Percentiles rank a stretch among this genome's conserved stretches.
phyloP scores from a whole-genome alignment of 1,140 invertebrate genomes.

The Drosophila ercepeae region DNA sequence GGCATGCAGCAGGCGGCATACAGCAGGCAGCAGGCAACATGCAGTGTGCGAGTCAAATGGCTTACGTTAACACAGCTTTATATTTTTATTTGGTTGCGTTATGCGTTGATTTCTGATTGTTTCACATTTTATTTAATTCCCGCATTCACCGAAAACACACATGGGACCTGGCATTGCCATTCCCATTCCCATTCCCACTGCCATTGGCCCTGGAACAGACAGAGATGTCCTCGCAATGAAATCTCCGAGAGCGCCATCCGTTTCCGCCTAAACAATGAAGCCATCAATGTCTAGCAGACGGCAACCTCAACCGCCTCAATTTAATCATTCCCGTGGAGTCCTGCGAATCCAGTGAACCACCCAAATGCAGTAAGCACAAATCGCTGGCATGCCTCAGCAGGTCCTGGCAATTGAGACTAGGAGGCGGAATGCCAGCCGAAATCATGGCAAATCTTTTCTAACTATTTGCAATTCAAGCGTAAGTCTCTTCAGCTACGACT shows the following conservation, averaged over 20 bases:
- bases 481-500: conserved; percentile 59
- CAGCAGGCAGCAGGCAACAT: neutral
- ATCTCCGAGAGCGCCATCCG: conserved; percentile 13
- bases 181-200: too few relatives aligned
- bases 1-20: neutral
- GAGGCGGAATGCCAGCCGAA: conserved; percentile 47
- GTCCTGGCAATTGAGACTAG: conserved; percentile 43
- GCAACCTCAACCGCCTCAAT: conserved; percentile 51
- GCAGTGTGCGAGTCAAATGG: conserved; percentile 50
- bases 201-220: conserved; percentile 8
- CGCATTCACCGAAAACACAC: neutral
- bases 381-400: conserved; percentile 63
- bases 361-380: conserved; percentile 79
- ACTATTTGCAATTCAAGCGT: conserved; percentile 82
- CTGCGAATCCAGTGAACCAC: conserved; percentile 39
- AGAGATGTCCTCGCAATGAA: conserved; percentile 17
- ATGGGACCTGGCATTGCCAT: neutral
- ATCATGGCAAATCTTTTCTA: conserved; percentile 80
- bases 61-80: conserved; percentile 67
- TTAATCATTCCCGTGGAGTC: conserved; percentile 62
- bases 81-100: conserved; percentile 73
- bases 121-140: conserved; percentile 79
- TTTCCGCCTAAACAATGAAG: conserved; percentile 45
- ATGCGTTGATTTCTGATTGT: conserved; percentile 80
- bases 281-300: conserved; percentile 51